These are phyloP conservation scores for Hypocryptadius cinnamomeus DNA, from an alignment of 2,113 vertebrate species.

Conservation along the genomic window DNA sequence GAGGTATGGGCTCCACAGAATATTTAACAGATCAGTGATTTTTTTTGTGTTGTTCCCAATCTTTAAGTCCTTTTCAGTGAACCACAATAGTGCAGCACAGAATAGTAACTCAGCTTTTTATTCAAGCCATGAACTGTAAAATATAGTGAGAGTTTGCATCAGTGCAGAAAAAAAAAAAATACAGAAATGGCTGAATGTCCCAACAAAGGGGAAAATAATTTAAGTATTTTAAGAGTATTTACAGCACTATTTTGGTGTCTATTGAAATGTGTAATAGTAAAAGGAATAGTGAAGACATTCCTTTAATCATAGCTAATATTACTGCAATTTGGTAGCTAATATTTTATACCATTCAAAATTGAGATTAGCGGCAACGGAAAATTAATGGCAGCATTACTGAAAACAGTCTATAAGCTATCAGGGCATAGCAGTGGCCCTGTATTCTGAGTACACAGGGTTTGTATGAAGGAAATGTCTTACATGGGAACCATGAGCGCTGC, in stretches of 20 bases:
- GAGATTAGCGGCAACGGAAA: background rate
- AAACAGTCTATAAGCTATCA: background rate
- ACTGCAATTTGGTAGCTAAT: background rate
- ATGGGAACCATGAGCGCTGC: accelerated
- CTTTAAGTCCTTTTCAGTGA: background rate
- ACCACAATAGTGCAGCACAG: background rate
- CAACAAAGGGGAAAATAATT: background rate
- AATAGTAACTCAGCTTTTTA: background rate
- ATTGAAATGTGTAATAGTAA: background rate
- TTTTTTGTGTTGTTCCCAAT: background rate
- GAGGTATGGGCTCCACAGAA: background rate
- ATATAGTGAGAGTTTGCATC: background rate
- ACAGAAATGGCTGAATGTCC: background rate
- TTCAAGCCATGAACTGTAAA: background rate
- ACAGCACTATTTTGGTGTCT: background rate
- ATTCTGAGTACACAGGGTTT: background rate
- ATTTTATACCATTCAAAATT: background rate
- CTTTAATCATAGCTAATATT: background rate
- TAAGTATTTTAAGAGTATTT: background rate
- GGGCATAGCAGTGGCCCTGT: background rate
- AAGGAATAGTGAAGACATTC: background rate
- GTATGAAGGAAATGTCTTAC: background rate
- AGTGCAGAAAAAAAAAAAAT: background rate
- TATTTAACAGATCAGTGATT: background rate
- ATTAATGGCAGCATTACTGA: background rate